These are phyloP conservation scores for Anarsia innoxiella DNA, from an alignment of 2,888 invertebrate genomes.

Conservation along the genomic window DNA sequence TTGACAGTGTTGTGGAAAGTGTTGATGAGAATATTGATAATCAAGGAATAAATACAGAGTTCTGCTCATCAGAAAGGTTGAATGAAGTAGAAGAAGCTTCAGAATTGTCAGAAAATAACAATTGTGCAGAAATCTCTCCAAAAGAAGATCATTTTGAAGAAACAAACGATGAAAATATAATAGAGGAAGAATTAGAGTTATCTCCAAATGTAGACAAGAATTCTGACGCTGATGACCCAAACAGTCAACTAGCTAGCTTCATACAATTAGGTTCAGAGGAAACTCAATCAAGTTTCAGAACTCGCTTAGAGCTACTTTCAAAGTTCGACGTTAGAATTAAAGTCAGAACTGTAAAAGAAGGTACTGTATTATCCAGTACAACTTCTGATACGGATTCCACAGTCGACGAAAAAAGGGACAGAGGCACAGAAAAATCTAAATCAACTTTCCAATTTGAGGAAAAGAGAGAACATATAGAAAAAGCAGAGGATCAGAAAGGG, in stretches of 20 bases:
- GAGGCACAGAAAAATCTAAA: conserved; percentile 11
- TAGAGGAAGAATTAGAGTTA: neutral
- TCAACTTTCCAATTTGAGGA: conserved; percentile 36
- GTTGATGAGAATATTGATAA: conserved; percentile 10
- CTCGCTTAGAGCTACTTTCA: conserved; percentile 64
- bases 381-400: conserved; percentile 58
- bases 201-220: neutral
- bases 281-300: conserved; percentile 46
- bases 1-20: conserved; percentile 21
- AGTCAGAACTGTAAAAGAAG: conserved; percentile 63
- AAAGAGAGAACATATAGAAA: conserved; percentile 41
- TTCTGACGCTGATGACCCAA: conserved; percentile 29
- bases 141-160: neutral
- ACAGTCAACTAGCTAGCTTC: conserved; percentile 36
- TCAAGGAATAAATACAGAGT: conserved; percentile 25
- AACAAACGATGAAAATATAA: neutral
- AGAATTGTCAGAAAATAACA: conserved; percentile 7
- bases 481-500: conserved; percentile 33
- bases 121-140: conserved; percentile 6
- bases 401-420: conserved; percentile 31
- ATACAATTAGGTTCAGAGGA: conserved; percentile 27
- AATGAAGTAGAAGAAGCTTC: conserved; percentile 29
- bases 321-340: conserved; percentile 74
- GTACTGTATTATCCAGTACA: conserved; percentile 45
- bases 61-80: conserved; percentile 34